phyloP scores from a whole-genome alignment of 2,888 invertebrate genomes.

The Ceramica pisi region DNA sequence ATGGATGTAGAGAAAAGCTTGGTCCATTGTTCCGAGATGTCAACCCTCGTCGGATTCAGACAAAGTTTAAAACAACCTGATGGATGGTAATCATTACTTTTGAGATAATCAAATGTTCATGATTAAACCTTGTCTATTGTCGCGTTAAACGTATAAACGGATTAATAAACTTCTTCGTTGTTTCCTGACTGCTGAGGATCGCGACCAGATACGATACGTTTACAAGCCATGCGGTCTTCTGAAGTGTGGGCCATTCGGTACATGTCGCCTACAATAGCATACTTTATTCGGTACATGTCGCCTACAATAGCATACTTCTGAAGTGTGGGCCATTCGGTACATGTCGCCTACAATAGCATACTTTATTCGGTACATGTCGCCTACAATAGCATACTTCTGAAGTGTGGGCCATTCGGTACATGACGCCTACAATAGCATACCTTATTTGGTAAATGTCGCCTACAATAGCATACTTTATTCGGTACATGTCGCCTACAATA shows the following conservation, averaged over 20 bases:
- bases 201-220: background rate
- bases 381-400: background rate
- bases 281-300: background rate
- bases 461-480: background rate
- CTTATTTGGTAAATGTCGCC: background rate
- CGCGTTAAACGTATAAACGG: background rate
- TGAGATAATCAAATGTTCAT: constrained; percentile 17
- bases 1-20: constrained; percentile 10
- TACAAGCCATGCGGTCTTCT: no score
- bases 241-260: no score
- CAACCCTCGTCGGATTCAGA: constrained; percentile 27
- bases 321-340: no score
- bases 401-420: no score
- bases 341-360: background rate
- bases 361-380: background rate
- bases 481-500: no score
- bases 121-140: constrained; percentile 1
- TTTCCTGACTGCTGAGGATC: background rate
- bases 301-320: background rate
- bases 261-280: background rate
- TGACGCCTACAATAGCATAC: background rate
- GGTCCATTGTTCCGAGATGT: constrained; percentile 31
- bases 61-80: constrained; percentile 20
- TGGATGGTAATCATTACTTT: constrained; percentile 25
- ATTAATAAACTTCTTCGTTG: background rate